Conservation (phyloP, 2,888 invertebrate species). For the Erannis defoliaria region DNA sequence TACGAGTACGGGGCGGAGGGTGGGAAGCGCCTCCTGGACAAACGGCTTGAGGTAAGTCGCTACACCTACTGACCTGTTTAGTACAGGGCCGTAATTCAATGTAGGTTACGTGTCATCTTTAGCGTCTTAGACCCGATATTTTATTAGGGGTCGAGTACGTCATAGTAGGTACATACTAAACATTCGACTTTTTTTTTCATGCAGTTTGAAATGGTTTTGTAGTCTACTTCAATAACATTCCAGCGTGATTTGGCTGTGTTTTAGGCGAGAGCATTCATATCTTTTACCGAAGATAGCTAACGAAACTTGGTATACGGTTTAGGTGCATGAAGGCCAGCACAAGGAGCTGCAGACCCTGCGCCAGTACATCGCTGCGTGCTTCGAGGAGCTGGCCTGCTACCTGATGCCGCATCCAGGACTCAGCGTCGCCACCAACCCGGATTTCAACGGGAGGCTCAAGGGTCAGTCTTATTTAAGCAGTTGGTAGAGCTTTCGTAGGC, state of each 20-base stretch:
- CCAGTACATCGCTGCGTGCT: constrained; percentile 97
- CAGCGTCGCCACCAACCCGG: constrained; percentile 97
- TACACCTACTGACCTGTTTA: background rate
- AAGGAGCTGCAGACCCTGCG: constrained; percentile 96
- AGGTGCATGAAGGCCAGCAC: constrained; percentile 96
- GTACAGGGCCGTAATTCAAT: background rate
- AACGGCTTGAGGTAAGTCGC: constrained; percentile 90
- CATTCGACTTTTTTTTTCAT: too few species aligned
- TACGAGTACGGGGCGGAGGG: constrained; percentile 95
- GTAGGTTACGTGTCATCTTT: too few species aligned
- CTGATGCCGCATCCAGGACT: constrained; percentile 99
- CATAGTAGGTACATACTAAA: too few species aligned
- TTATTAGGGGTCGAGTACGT: too few species aligned
- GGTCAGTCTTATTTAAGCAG: constrained; percentile 75
- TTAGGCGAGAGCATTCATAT: too few species aligned
- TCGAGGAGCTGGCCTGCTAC: constrained; percentile 97
- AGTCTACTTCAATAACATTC: too few species aligned
- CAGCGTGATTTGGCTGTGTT: too few species aligned
- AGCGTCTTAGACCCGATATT: too few species aligned
- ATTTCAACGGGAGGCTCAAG: constrained; percentile 96
- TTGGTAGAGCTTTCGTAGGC: background rate
- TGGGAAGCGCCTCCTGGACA: constrained; percentile 93
- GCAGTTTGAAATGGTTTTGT: too few species aligned
- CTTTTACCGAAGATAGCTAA: too few species aligned
- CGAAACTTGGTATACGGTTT: constrained; percentile 10